A percentile compares a stretch with the other conserved stretches of the same genome.
Evolutionary conservation across 2,113 vertebrate genomes (phyloP).

Genomic region (Lepus timidus): DNA sequence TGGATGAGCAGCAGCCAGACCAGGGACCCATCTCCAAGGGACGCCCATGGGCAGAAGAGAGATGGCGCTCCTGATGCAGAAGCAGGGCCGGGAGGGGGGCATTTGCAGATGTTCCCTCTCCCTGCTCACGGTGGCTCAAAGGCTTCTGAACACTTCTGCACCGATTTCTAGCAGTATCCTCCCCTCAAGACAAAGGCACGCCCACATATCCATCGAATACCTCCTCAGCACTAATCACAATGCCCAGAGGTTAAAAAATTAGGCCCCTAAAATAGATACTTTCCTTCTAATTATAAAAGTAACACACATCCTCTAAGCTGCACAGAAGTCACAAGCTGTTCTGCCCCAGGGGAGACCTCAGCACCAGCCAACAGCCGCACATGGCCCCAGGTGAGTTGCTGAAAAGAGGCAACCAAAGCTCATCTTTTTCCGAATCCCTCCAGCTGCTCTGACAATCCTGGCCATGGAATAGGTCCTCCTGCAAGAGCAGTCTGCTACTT

Average conservation of each 20-base stretch:
- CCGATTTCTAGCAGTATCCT: neutral
- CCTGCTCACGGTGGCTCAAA: neutral
- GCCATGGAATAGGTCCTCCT: constrained; percentile 41
- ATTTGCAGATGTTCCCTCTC: neutral
- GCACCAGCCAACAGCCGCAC: neutral
- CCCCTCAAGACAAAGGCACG: neutral
- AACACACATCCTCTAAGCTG: neutral
- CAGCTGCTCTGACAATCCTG: neutral
- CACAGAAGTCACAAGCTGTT: neutral
- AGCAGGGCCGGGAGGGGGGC: neutral
- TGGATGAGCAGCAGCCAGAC: neutral
- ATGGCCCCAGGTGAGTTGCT: neutral
- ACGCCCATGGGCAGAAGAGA: neutral
- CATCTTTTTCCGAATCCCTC: constrained; percentile 21
- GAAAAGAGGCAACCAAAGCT: neutral
- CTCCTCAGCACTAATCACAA: neutral
- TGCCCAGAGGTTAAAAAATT: neutral
- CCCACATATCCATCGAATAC: neutral
- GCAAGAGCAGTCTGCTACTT: neutral
- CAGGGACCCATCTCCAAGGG: neutral
- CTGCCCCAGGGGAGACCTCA: neutral
- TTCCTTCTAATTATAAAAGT: constrained; percentile 17
- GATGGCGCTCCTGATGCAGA: neutral
- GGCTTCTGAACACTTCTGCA: neutral
- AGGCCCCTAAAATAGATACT: neutral